phyloP scores from a whole-genome alignment of 2,113 vertebrate species.

The Cebidichthys violaceus region DNA sequence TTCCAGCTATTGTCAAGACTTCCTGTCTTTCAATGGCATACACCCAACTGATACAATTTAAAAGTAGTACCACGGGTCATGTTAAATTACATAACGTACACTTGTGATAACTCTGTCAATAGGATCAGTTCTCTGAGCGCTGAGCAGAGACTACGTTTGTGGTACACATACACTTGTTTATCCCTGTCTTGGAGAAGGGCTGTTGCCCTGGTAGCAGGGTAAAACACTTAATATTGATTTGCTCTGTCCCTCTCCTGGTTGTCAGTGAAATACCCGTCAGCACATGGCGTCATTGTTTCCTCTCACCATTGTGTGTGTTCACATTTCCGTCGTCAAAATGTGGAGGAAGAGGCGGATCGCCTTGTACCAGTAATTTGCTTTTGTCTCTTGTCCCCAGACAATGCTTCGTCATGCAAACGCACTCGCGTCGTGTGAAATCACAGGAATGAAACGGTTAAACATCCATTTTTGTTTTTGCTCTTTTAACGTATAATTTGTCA shows the following conservation, averaged over 20 bases:
- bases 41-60: not conserved
- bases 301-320: not conserved
- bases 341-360: not conserved
- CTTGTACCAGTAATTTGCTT: not conserved
- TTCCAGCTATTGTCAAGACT: constrained; percentile 26
- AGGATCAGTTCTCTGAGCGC: not conserved
- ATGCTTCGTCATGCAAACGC: not conserved
- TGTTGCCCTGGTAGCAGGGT: constrained; percentile 9
- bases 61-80: not conserved
- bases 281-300: constrained; percentile 5
- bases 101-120: not conserved
- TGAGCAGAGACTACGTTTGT: not conserved
- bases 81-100: not conserved
- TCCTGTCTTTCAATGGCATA: not conserved
- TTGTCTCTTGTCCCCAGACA: not conserved
- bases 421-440: not conserved
- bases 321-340: not conserved
- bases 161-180: not conserved
- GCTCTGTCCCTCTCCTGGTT: not conserved
- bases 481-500: not conserved
- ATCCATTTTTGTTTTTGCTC: not conserved
- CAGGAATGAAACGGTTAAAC: not conserved
- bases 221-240: constrained; percentile 32
- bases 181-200: not conserved
- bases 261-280: not conserved